These are phyloP conservation scores for Hemibagrus guttatus DNA, from an alignment of 2,797 vertebrate genomes.

Conservation along the genomic window DNA sequence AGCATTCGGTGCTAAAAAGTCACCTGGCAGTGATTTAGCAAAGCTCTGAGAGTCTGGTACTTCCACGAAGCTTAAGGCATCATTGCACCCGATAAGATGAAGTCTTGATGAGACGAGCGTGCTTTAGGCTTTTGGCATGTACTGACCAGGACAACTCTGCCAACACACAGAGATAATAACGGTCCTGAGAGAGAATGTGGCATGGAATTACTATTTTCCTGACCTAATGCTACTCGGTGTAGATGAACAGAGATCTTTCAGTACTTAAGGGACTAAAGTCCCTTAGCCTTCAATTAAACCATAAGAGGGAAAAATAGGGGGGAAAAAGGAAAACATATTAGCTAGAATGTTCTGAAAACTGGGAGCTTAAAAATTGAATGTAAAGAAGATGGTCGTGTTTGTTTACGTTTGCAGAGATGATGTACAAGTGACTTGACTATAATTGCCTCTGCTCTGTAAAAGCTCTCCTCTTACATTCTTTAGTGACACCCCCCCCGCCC, in stretches of 20 bases:
- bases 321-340: slow-evolving; percentile 23
- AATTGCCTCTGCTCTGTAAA: slow-evolving; percentile 35
- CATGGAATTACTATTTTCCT: slow-evolving; percentile 12
- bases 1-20: slow-evolving; percentile 23
- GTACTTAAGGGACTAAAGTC: not conserved
- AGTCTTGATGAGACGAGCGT: slow-evolving; percentile 10
- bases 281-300: slow-evolving; percentile 2
- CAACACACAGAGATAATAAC: slow-evolving; percentile 19
- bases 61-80: slow-evolving; percentile 16
- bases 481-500: not conserved
- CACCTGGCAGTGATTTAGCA: slow-evolving; percentile 28
- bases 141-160: slow-evolving; percentile 1
- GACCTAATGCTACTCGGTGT: slow-evolving; percentile 12
- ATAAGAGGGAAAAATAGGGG: not conserved
- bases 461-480: slow-evolving; percentile 28
- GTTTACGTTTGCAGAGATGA: slow-evolving; percentile 20
- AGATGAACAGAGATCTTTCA: slow-evolving; percentile 31
- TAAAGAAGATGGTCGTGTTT: slow-evolving; percentile 3
- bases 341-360: not conserved
- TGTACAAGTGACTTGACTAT: slow-evolving; percentile 15
- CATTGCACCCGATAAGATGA: not conserved
- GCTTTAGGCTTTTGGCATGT: slow-evolving; percentile 12
- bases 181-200: slow-evolving; percentile 21
- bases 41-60: not conserved
- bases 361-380: not conserved